Base-by-base conservation (phyloP, 2,797 vertebrate genomes). In the Cyclopterus lumpus region DNA sequence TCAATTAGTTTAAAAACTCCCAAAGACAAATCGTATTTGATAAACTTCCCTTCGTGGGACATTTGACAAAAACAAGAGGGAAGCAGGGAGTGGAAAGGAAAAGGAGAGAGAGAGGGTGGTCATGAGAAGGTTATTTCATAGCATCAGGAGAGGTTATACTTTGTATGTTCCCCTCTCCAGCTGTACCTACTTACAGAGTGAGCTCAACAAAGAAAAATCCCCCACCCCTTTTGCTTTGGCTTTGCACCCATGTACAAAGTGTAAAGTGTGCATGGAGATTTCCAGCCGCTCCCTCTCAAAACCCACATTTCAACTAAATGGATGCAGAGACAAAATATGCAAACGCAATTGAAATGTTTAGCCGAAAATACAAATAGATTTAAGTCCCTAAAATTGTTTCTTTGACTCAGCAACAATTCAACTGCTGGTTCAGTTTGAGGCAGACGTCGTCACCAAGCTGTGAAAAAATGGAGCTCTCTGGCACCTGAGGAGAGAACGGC, bases 81-180 rank as follows among this genome's bases (percentile, higher is more conserved):
- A 90, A 91, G 86, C 58, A 66, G 84, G 88, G 90, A 87, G 89
- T 82, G 90, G 89, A 84, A 61, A 69, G 86, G 84, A 92, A 92
- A 93, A 80, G 32, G 74, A 87, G 46, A 34, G 26, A 67, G 64
- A 86, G 71, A 83, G 67, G 26, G 77, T 55, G 66, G 72, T 74
- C 84, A 88, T 80, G 87, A 90, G 86, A 90, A 90, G 89, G 81
- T 77, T 48, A 88, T 76, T 90, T 92, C 65, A 81, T 75, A 62
- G 70, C 78, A 81, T 88, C 38, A 67, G 61, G 68, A 88, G 76
- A 75, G 57, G 60, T 82, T 71, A 51, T 57, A 53, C 72, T 86
- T 77, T 54, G 38, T 77, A 61, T 74, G 69, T 76, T 80, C 73
- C 30, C 30, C 30, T 78, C 81, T 77, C 74, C 90, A 92, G 88